phyloP scores from a whole-genome alignment of 2,888 invertebrate genomes.

The Coremacera marginata region DNA sequence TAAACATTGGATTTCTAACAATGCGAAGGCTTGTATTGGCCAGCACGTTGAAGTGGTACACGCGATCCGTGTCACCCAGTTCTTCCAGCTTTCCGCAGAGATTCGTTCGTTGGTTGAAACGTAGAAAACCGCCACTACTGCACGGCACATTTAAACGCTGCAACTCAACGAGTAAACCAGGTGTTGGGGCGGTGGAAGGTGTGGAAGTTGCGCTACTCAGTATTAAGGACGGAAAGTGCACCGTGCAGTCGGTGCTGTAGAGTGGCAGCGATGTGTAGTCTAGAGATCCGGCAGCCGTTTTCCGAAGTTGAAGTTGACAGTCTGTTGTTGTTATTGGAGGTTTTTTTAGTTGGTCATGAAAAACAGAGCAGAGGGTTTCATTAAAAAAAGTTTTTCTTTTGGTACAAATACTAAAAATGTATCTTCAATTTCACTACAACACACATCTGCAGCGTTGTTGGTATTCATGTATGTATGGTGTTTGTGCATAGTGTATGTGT shows the following conservation, averaged over 20 bases:
- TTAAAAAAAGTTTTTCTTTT: neutral
- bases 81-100: constrained; percentile 82
- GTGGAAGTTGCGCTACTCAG: constrained; percentile 47
- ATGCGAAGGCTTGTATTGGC: constrained; percentile 71
- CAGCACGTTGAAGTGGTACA: constrained; percentile 74
- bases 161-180: constrained; percentile 76
- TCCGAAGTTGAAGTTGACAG: constrained; percentile 59
- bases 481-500: too few relatives aligned
- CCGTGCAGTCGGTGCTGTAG: constrained; percentile 60
- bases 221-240: constrained; percentile 60
- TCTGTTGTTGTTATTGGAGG: constrained; percentile 48
- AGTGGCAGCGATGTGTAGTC: constrained; percentile 61
- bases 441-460: neutral
- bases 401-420: too few relatives aligned
- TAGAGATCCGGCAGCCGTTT: constrained; percentile 56
- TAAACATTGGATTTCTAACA: constrained; percentile 77
- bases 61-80: constrained; percentile 73
- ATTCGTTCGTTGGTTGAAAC: constrained; percentile 70
- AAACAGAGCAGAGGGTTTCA: neutral
- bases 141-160: constrained; percentile 80
- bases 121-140: constrained; percentile 73
- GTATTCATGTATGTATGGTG: neutral
- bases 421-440: too few relatives aligned
- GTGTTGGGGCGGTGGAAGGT: constrained; percentile 36
- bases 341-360: neutral